Conservation (phyloP, 1,140 invertebrate genomes). For the Philaenus spumarius region DNA sequence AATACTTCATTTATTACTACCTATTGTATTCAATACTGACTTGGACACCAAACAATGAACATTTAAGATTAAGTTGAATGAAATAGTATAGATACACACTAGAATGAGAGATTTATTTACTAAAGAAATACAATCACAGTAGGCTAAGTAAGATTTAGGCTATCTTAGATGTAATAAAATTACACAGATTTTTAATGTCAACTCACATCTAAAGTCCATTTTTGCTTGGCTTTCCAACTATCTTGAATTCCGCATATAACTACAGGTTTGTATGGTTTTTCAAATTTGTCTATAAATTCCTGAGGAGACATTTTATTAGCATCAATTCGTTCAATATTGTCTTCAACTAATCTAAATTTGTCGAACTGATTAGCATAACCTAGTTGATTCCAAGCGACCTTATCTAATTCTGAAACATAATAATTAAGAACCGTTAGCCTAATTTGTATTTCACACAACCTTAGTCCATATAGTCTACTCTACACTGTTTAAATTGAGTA, state of each 20-base stretch:
- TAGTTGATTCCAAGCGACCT: constrained; percentile 69
- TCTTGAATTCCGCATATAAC: constrained; percentile 80
- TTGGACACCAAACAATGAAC: no score
- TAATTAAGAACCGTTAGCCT: no score
- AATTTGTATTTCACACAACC: no score
- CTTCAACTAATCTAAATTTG: constrained; percentile 64
- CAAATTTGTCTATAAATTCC: constrained; percentile 88
- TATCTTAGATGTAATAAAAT: no score
- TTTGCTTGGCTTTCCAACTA: constrained; percentile 82
- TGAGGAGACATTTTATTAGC: constrained; percentile 58
- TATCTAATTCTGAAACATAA: constrained; percentile 82
- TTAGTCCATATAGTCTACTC: no score
- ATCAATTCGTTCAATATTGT: constrained; percentile 81
- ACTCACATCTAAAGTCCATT: constrained; percentile 84
- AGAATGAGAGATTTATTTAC: not conserved
- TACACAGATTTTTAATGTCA: constrained; percentile 8
- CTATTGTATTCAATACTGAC: not conserved
- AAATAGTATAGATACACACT: not conserved
- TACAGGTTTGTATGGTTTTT: constrained; percentile 87
- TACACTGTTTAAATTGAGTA: no score
- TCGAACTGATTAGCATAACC: constrained; percentile 76
- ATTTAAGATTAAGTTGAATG: not conserved
- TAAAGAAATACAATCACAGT: not conserved
- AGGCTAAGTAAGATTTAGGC: not conserved
- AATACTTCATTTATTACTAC: no score